Percentiles rank a stretch among this genome's conserved stretches.
Conservation (phyloP, 2,113 vertebrate genomes). For the Macquaria ambigua region DNA sequence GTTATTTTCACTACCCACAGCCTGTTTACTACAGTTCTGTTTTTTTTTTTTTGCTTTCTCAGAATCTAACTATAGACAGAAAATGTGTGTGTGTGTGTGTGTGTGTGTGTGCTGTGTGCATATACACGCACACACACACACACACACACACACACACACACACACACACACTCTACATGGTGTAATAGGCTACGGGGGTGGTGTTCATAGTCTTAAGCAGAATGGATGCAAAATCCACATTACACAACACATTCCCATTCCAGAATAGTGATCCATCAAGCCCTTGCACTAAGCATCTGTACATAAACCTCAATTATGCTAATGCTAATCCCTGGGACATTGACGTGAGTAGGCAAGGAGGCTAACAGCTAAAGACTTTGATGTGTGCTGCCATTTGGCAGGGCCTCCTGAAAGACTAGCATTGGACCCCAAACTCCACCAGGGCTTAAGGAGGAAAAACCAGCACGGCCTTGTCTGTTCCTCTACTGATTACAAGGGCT, state of each 20-base stretch:
- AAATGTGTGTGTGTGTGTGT: constrained; percentile 27
- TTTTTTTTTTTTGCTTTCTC: constrained; percentile 27
- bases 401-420: constrained; percentile 69
- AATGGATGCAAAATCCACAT: constrained; percentile 83
- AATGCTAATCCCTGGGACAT: constrained; percentile 84
- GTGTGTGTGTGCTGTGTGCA: too few relatives aligned
- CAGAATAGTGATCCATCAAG: constrained; percentile 82
- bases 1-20: constrained; percentile 30
- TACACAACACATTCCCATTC: constrained; percentile 82
- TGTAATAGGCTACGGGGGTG: constrained; percentile 72
- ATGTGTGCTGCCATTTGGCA: constrained; percentile 83
- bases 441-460: constrained; percentile 77
- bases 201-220: constrained; percentile 72
- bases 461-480: constrained; percentile 81
- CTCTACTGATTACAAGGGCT: constrained; percentile 83
- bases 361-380: constrained; percentile 83
- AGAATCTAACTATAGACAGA: constrained; percentile 45
- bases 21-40: constrained; percentile 22
- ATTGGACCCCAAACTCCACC: constrained; percentile 78
- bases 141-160: too few relatives aligned
- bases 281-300: constrained; percentile 81
- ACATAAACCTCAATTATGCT: constrained; percentile 88
- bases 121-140: constrained; percentile 25
- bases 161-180: constrained; percentile 42
- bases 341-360: constrained; percentile 80